These are phyloP conservation scores for Operophtera brumata DNA, from an alignment of 2,888 invertebrate species.

Conservation along the genomic window DNA sequence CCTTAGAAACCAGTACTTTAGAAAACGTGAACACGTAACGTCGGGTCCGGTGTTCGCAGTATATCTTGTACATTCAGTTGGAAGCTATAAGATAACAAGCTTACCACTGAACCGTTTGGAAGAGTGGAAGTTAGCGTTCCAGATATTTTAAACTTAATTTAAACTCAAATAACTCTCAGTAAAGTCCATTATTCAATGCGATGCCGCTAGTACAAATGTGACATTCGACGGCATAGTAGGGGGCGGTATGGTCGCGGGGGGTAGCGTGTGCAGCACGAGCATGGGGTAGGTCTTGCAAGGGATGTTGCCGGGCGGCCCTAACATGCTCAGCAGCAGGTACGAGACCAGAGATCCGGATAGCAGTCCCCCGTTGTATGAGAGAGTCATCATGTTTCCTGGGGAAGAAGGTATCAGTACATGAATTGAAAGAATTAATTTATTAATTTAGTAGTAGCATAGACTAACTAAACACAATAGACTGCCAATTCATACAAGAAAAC, in stretches of 20 bases:
- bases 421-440: too few species aligned
- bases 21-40: too few species aligned
- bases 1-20: too few species aligned
- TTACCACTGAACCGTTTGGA: too few species aligned
- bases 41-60: too few species aligned
- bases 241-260: slow-evolving; percentile 45
- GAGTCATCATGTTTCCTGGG: slow-evolving; percentile 94
- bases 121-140: too few species aligned
- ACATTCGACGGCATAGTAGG: slow-evolving; percentile 38
- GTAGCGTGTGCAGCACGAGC: slow-evolving; percentile 56
- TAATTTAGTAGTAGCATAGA: too few species aligned
- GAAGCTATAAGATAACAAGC: too few species aligned
- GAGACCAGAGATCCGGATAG: slow-evolving; percentile 92
- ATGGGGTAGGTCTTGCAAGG: slow-evolving; percentile 73
- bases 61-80: too few species aligned
- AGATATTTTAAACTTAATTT: too few species aligned
- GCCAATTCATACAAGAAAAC: too few species aligned
- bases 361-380: slow-evolving; percentile 93
- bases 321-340: slow-evolving; percentile 86
- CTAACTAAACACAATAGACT: too few species aligned
- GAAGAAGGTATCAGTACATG: slow-evolving; percentile 16
- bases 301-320: slow-evolving; percentile 70
- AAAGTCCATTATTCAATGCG: slow-evolving; percentile 15
- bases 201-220: slow-evolving; percentile 16
- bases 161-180: background rate